phyloP scores from a whole-genome alignment of 1,140 invertebrate genomes.

The Megalonaias nervosa region DNA sequence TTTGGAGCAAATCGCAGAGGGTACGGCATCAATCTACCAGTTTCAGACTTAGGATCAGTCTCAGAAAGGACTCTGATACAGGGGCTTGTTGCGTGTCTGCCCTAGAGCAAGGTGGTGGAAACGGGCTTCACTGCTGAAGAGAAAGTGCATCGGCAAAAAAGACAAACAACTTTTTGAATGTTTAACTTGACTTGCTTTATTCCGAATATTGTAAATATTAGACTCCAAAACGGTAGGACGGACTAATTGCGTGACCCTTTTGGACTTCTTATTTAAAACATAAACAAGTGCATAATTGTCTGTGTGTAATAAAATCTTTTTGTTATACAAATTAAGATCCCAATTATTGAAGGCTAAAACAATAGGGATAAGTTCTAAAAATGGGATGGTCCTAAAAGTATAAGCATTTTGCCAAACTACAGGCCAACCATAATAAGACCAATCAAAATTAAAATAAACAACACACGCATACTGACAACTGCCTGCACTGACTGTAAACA shows the following conservation, averaged over 20 bases:
- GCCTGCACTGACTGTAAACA: conserved; percentile 22
- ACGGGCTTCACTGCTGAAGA: conserved; percentile 21
- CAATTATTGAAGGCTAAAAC: conserved; percentile 24
- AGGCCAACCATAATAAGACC: conserved; percentile 13
- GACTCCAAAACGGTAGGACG: conserved; percentile 19
- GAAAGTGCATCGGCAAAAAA: conserved; percentile 29
- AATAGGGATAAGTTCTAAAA: conserved; percentile 35
- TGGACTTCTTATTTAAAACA: conserved; percentile 30
- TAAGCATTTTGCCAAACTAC: not conserved
- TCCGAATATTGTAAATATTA: conserved; percentile 28
- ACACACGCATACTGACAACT: not conserved
- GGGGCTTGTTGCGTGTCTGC: conserved; percentile 1
- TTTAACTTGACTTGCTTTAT: conserved; percentile 21
- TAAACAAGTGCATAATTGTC: conserved; percentile 33
- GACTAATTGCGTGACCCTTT: conserved; percentile 17
- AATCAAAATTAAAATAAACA: conserved; percentile 8
- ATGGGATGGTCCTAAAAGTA: conserved; percentile 8
- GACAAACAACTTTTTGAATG: conserved; percentile 3
- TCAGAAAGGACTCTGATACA: conserved; percentile 8
- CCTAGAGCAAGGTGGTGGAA: conserved; percentile 4
- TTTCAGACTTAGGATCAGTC: conserved; percentile 5
- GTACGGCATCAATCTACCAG: not conserved
- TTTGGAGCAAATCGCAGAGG: not conserved
- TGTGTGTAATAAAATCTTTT: conserved; percentile 22
- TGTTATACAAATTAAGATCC: not conserved